Conservation (phyloP, 2,797 vertebrate species). For the Meda fulgida region DNA sequence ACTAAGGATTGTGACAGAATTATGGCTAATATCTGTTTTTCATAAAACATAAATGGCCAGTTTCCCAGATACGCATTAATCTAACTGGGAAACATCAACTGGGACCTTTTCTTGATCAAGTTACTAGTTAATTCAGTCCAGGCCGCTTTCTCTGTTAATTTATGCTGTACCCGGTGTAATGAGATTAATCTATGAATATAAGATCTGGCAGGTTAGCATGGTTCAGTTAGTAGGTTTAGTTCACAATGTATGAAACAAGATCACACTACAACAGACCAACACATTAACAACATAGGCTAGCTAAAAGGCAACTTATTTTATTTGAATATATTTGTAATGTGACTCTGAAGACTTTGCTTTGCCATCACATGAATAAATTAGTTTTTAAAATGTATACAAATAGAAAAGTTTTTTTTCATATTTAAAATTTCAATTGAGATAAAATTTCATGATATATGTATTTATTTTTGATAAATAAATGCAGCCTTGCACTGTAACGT, state of each 20-base stretch:
- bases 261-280: not conserved
- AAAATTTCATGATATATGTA: too few relatives aligned
- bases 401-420: too few relatives aligned
- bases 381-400: not conserved
- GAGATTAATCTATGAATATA: not conserved
- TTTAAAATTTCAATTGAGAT: too few relatives aligned
- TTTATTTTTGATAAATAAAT: not conserved
- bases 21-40: conserved; percentile 32
- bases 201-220: not conserved
- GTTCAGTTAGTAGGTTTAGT: not conserved
- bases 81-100: conserved; percentile 19
- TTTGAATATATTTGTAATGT: too few relatives aligned
- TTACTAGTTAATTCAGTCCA: conserved; percentile 24
- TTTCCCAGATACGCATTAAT: conserved; percentile 34
- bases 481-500: not conserved
- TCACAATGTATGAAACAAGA: not conserved
- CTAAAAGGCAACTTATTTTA: not conserved
- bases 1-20: conserved; percentile 34
- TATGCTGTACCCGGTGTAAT: not conserved
- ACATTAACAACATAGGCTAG: not conserved
- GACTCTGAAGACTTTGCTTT: not conserved
- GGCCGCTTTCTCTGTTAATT: conserved; percentile 10
- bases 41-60: conserved; percentile 42
- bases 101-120: not conserved
- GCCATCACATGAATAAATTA: not conserved